Evolutionary conservation across 2,113 vertebrate species (phyloP).

Genomic region (Hippocampus guttulatus): DNA sequence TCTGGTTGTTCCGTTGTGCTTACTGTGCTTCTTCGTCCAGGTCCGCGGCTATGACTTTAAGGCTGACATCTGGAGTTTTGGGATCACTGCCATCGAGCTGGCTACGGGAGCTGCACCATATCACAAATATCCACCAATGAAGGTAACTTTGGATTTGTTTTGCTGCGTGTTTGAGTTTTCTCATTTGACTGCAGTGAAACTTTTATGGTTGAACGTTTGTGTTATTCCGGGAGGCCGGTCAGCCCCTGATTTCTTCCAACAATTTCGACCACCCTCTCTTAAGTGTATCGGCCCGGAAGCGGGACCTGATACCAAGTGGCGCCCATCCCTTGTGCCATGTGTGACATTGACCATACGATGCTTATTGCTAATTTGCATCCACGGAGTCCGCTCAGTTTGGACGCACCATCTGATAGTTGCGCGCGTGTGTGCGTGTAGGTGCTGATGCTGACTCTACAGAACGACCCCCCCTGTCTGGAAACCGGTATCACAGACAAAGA

Average conservation of each 20-base stretch:
- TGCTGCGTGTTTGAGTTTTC: not conserved
- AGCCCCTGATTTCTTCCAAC: not conserved
- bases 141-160: conserved; percentile 66
- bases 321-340: not conserved
- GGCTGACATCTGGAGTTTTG: conserved; percentile 99
- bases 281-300: not conserved
- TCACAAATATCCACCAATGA: conserved; percentile 98
- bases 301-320: not conserved
- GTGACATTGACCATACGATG: not conserved
- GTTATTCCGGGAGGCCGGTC: not conserved
- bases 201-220: not conserved
- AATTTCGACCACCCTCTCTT: not conserved
- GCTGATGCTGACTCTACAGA: conserved; percentile 97
- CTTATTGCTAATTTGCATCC: not conserved
- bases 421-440: conserved; percentile 75
- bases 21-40: conserved; percentile 63
- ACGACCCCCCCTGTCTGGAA: conserved; percentile 93
- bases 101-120: conserved; percentile 96
- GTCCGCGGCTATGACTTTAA: conserved; percentile 98
- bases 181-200: not conserved
- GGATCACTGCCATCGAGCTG: conserved; percentile 97
- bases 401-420: conserved; percentile 4
- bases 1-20: not conserved
- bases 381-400: not conserved
- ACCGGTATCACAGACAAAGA: conserved; percentile 97